phyloP scores from a whole-genome alignment of 2,113 vertebrate genomes.

The Solea senegalensis region DNA sequence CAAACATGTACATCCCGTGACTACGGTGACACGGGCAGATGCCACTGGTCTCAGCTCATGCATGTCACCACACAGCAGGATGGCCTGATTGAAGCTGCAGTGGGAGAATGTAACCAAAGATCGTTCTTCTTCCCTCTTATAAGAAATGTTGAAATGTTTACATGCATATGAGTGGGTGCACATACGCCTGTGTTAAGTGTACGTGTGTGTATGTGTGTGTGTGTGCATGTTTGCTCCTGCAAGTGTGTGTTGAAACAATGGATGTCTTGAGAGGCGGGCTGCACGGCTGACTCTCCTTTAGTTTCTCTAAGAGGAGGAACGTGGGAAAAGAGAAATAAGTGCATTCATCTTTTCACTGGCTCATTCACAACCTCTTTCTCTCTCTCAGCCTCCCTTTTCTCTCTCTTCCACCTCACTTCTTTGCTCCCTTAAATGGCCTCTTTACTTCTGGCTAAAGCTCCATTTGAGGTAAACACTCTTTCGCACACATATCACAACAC shows the following conservation, averaged over 20 bases:
- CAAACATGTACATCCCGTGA: conserved; percentile 33
- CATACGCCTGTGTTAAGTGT: background rate
- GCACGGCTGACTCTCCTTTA: conserved; percentile 76
- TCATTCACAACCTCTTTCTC: conserved; percentile 69
- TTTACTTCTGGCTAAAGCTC: conserved; percentile 71
- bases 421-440: conserved; percentile 81
- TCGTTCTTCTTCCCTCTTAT: conserved; percentile 8
- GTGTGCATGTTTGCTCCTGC: conserved; percentile 55
- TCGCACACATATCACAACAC: conserved; percentile 57
- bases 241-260: conserved; percentile 70
- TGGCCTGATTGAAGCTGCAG: conserved; percentile 3
- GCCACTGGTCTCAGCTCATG: conserved; percentile 30
- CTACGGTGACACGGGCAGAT: conserved; percentile 29
- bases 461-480: conserved; percentile 66
- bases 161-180: conserved; percentile 10
- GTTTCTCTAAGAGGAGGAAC: conserved; percentile 74
- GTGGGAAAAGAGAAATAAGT: conserved; percentile 84
- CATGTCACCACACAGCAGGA: conserved; percentile 20
- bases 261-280: conserved; percentile 70
- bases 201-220: conserved; percentile 36
- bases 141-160: background rate
- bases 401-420: conserved; percentile 66
- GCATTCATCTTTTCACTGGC: conserved; percentile 79
- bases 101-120: conserved; percentile 34
- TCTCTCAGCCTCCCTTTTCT: conserved; percentile 49